Evolutionary conservation across 1,140 invertebrate genomes (phyloP).

Genomic region (Acromyrmex echinatior): DNA sequence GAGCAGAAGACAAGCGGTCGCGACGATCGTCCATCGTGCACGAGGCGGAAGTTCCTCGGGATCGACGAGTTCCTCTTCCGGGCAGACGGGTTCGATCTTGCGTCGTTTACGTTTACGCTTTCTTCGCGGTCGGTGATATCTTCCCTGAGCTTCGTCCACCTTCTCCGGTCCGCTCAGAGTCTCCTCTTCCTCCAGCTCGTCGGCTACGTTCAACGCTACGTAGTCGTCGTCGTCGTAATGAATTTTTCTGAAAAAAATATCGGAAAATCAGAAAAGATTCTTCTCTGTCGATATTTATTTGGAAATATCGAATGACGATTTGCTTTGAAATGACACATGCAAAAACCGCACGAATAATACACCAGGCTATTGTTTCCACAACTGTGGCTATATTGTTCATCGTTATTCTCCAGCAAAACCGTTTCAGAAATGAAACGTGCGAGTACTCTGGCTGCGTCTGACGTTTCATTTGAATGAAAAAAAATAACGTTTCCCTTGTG

Average conservation of each 20-base stretch:
- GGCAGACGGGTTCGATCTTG: constrained; percentile 75
- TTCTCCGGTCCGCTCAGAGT: constrained; percentile 80
- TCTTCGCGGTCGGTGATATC: constrained; percentile 82
- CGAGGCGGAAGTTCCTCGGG: constrained; percentile 93
- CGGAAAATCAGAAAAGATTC: not conserved
- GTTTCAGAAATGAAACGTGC: constrained; percentile 32
- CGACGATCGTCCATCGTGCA: constrained; percentile 95
- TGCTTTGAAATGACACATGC: not conserved
- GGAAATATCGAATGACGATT: constrained; percentile 3
- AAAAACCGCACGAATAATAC: constrained; percentile 38
- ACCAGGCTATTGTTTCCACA: constrained; percentile 14
- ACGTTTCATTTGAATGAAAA: constrained; percentile 53
- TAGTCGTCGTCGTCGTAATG: constrained; percentile 86
- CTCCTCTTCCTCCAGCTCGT: constrained; percentile 85
- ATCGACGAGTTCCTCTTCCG: constrained; percentile 84
- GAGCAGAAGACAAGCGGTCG: constrained; percentile 94
- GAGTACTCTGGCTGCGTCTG: not conserved
- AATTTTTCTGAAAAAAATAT: constrained; percentile 80
- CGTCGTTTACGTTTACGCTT: constrained; percentile 82
- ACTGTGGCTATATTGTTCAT: not conserved
- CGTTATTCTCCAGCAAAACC: constrained; percentile 11
- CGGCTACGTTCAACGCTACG: constrained; percentile 86
- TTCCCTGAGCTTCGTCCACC: constrained; percentile 73
- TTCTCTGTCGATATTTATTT: not conserved
- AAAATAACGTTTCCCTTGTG: constrained; percentile 17